Percentiles rank a stretch among this genome's conserved stretches.
These are phyloP conservation scores for Aphis craccivora DNA, from an alignment of 1,140 invertebrate species.

Conservation along the genomic window DNA sequence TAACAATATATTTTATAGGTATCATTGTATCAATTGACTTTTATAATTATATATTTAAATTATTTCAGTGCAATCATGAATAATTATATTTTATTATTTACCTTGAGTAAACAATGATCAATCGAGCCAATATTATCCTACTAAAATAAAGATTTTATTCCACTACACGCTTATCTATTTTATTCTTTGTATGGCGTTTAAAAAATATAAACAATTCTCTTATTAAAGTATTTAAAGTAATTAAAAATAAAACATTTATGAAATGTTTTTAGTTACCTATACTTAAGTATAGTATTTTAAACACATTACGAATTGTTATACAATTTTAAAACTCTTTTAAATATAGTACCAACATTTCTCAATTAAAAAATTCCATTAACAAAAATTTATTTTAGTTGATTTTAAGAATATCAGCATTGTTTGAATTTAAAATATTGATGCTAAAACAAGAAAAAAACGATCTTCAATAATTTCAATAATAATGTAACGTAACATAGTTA, in stretches of 20 bases:
- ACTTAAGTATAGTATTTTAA: too few relatives aligned
- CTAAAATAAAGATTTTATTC: not conserved
- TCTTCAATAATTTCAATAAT: too few relatives aligned
- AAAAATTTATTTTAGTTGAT: too few relatives aligned
- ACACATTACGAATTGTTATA: too few relatives aligned
- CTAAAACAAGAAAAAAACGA: too few relatives aligned
- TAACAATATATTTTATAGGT: not conserved
- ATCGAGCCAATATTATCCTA: not conserved
- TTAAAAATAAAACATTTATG: not conserved
- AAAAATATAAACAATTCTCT: not conserved
- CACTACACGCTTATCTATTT: not conserved
- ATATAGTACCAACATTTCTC: too few relatives aligned
- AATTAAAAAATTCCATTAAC: too few relatives aligned
- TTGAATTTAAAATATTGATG: too few relatives aligned
- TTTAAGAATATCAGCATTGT: too few relatives aligned
- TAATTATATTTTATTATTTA: slow-evolving; percentile 8
- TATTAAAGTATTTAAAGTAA: not conserved
- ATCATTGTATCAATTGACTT: slow-evolving; percentile 11
- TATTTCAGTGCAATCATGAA: not conserved
- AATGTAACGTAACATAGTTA: too few relatives aligned
- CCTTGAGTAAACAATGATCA: not conserved
- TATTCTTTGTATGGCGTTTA: not conserved
- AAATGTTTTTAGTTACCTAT: too few relatives aligned
- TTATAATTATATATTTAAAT: not conserved
- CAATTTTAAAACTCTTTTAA: too few relatives aligned